Conservation (phyloP, 2,113 vertebrate genomes). For the Empidonax alnorum region DNA sequence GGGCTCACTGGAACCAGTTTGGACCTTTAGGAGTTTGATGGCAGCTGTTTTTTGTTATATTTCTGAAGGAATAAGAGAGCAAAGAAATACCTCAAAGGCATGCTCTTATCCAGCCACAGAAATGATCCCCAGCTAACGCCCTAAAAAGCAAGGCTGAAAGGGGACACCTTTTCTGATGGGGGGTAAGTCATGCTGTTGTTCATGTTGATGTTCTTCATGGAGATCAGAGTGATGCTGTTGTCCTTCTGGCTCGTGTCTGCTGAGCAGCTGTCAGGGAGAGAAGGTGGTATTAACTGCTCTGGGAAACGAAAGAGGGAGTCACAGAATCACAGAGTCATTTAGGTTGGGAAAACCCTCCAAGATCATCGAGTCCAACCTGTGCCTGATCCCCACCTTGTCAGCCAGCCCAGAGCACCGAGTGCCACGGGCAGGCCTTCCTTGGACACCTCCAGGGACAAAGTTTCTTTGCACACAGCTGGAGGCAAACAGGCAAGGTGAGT, state of each 20-base stretch:
- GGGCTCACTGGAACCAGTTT: background rate
- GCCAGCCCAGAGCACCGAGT: background rate
- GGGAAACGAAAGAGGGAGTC: background rate
- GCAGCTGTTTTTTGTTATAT: background rate
- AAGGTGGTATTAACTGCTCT: background rate
- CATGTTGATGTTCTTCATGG: slow-evolving; percentile 83
- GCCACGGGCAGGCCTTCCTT: accelerated
- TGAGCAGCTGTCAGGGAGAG: slow-evolving; percentile 67
- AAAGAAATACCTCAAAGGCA: background rate
- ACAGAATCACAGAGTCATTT: background rate
- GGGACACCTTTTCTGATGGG: slow-evolving; percentile 62
- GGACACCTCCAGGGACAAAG: background rate
- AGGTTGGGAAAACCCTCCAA: background rate
- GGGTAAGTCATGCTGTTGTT: slow-evolving; percentile 76
- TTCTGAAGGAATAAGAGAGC: background rate
- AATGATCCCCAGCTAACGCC: background rate
- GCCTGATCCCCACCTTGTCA: background rate
- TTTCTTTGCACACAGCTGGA: background rate
- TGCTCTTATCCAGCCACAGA: background rate
- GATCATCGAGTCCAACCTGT: background rate
- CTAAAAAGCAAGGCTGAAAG: background rate
- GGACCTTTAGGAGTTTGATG: background rate
- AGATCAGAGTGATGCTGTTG: slow-evolving; percentile 83
- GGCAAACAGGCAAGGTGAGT: background rate
- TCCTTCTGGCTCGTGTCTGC: slow-evolving; percentile 75